Conservation (phyloP, 2,888 invertebrate species). For the Falcaria lacertinaria region DNA sequence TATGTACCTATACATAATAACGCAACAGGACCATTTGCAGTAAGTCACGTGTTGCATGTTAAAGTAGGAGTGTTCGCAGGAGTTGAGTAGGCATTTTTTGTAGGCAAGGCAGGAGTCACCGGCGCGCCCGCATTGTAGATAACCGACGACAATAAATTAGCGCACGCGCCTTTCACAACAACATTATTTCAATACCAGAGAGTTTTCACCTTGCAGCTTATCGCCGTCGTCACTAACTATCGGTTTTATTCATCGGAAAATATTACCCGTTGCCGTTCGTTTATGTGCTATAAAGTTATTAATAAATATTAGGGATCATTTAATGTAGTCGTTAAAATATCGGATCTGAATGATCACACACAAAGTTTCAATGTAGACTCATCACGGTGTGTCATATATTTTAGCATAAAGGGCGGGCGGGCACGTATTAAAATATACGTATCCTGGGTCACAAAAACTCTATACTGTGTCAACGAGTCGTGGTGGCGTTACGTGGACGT, state of each 20-base stretch:
- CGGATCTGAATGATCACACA: too few species aligned
- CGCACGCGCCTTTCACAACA: slow-evolving; percentile 69
- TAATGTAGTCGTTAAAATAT: too few species aligned
- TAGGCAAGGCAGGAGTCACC: slow-evolving; percentile 30
- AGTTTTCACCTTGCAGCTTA: slow-evolving; percentile 68
- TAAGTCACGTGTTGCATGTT: slow-evolving; percentile 67
- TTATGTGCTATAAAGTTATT: too few species aligned
- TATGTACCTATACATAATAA: slow-evolving; percentile 8
- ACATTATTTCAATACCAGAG: slow-evolving; percentile 40
- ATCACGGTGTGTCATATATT: too few species aligned
- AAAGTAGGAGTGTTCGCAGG: slow-evolving; percentile 32
- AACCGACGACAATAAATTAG: slow-evolving; percentile 73
- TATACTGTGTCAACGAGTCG: too few species aligned
- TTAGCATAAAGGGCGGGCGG: too few species aligned
- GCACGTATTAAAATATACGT: too few species aligned
- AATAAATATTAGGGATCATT: too few species aligned
- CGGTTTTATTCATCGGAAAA: background rate
- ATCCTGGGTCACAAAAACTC: too few species aligned
- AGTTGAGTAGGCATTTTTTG: background rate
- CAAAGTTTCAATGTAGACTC: too few species aligned
- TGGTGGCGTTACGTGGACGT: too few species aligned
- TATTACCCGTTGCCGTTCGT: background rate
- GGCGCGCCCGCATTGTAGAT: slow-evolving; percentile 73
- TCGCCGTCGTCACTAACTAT: background rate
- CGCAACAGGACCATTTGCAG: slow-evolving; percentile 45